Evolutionary conservation across 2,888 invertebrate genomes (phyloP).

Genomic region (Selenia dentaria): DNA sequence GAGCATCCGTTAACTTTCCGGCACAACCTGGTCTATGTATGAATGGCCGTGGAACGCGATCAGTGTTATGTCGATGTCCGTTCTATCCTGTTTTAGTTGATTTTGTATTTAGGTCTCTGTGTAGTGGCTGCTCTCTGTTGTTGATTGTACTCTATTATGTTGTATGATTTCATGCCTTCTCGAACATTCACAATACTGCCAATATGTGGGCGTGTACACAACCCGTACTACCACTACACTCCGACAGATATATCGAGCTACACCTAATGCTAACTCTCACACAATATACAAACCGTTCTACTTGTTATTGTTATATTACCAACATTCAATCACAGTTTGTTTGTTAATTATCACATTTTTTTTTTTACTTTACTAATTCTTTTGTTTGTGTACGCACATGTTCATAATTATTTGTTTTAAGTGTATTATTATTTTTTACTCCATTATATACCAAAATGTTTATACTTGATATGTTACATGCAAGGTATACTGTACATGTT

Average conservation of each 20-base stretch:
- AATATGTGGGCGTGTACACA: conserved; percentile 77
- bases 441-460: conserved; percentile 14
- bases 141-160: conserved; percentile 82
- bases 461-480: conserved; percentile 51
- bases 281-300: conserved; percentile 71
- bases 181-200: conserved; percentile 83
- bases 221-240: conserved; percentile 79
- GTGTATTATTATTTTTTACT: conserved; percentile 8
- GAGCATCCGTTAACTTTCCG: conserved; percentile 49
- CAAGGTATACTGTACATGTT: conserved; percentile 53
- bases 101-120: conserved; percentile 79
- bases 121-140: conserved; percentile 85
- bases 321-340: conserved; percentile 34
- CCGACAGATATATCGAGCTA: conserved; percentile 81
- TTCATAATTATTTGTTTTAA: conserved; percentile 9
- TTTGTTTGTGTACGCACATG: conserved; percentile 11
- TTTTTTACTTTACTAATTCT: conserved; percentile 16
- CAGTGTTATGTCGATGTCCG: conserved; percentile 64
- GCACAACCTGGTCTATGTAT: conserved; percentile 53
- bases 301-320: conserved; percentile 27
- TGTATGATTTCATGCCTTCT: conserved; percentile 83
- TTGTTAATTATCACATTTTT: conserved; percentile 25
- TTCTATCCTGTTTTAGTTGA: conserved; percentile 76
- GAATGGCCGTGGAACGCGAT: conserved; percentile 48
- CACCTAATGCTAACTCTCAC: conserved; percentile 80